Conservation (phyloP, 2,888 invertebrate species). For the Dysmachus trigonus region DNA sequence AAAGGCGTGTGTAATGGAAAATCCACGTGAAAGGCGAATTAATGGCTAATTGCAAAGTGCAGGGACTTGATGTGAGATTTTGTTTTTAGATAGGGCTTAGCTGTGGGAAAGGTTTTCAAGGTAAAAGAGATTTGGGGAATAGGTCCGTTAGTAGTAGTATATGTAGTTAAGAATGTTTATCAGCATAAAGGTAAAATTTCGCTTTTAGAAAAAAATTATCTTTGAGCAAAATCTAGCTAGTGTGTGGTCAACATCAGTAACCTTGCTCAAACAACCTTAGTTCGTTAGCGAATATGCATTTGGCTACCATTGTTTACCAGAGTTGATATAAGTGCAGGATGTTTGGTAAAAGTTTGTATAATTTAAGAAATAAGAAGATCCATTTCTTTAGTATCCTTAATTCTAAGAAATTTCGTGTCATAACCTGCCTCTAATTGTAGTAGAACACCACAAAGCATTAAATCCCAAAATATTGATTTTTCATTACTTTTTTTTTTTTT, state of each 20-base stretch:
- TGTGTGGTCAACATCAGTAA: neutral
- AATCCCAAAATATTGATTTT: no score
- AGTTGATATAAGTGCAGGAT: no score
- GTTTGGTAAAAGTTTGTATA: no score
- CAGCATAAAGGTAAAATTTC: neutral
- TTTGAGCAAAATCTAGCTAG: neutral
- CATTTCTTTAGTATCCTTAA: no score
- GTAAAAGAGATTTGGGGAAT: neutral
- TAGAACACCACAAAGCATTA: no score
- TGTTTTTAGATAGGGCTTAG: neutral
- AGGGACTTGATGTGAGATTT: neutral
- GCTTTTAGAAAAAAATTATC: neutral
- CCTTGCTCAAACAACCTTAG: neutral
- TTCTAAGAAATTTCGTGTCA: no score
- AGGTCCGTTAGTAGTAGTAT: neutral
- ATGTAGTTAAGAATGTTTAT: neutral
- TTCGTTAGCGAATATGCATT: neutral
- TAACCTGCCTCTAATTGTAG: no score
- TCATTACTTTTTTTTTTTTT: no score
- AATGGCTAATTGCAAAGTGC: neutral
- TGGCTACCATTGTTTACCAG: no score
- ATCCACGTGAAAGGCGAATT: neutral
- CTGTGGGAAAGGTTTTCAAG: neutral
- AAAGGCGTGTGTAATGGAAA: neutral
- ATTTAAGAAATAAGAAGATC: no score